Base-by-base conservation (phyloP, 2,888 invertebrate genomes). In the Tillus elongatus region DNA sequence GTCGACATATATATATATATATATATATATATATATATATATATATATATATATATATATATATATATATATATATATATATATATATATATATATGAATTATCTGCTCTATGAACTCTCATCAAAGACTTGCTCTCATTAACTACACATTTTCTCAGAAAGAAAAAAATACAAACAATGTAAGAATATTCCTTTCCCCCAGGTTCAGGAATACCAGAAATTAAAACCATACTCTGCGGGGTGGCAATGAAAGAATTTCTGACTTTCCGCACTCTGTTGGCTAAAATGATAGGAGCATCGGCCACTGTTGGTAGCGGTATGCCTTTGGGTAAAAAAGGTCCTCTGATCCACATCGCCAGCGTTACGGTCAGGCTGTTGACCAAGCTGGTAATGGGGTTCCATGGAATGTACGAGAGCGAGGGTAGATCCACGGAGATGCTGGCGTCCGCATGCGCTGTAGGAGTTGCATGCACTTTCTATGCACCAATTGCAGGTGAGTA, bases 321-420 rank as follows among this genome's bases (percentile, higher is more conserved):
- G 63, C 96, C 96, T 2, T 73, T 97, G 46, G 96, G 97, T 35
- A 96, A 95, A 77, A 95, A 95, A 80, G 96, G 96, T 64, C 96
- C 96, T 9, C 90, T 96, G 63, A 95, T 96, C 38, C 96, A 97
- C 70, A 91, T 97, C 57, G 91, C 95, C 47, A 91, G 91, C 56
- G 91, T 95, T 66, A 86, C 91, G 43, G 95, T 95, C 2, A 82
- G 88, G 13, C 73, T 93, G 36, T 74, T 96, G 44, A 88, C 90
- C 42, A 90, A 90, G 66, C 69, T 92, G 54, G 82, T 93, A 57
- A 86, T 89, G 39, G 84, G 85, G 40, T 90, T 93, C 69, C 84
- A 88, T 68, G 89, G 88, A 28, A 87, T 91, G 58, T 91, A 90
- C 71, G 82, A 84, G 66, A 92, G 92, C 68, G 91, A 93, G 66